These are phyloP conservation scores for Xestia c-nigrum DNA, from an alignment of 2,888 invertebrate species.

Conservation along the genomic window DNA sequence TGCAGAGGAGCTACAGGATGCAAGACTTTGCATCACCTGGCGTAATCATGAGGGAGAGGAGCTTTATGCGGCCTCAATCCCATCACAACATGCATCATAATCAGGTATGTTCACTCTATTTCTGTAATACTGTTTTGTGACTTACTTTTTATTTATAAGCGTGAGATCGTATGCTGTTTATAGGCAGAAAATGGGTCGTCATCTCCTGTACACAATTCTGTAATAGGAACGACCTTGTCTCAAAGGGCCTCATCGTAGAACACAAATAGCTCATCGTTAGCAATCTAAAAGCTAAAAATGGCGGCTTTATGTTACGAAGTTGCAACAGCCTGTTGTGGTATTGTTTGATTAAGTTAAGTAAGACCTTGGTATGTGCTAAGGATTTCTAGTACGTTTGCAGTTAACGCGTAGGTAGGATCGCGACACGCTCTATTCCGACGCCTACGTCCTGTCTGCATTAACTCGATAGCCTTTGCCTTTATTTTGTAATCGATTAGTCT, in stretches of 20 bases:
- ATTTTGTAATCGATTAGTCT: conserved; percentile 59
- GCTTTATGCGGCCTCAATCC: conserved; percentile 92
- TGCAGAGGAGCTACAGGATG: conserved; percentile 89
- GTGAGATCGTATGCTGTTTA: not conserved
- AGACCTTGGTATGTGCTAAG: conserved; percentile 62
- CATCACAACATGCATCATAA: conserved; percentile 90
- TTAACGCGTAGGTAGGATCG: conserved; percentile 66
- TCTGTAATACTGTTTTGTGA: not conserved
- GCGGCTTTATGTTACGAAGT: conserved; percentile 13
- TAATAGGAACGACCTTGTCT: conserved; percentile 53
- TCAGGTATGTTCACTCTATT: conserved; percentile 78
- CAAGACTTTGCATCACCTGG: conserved; percentile 90
- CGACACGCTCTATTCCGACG: conserved; percentile 52
- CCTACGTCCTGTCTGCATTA: conserved; percentile 62
- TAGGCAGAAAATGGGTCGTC: conserved; percentile 41
- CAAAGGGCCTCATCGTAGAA: conserved; percentile 40
- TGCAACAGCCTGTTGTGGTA: conserved; percentile 33
- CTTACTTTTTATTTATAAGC: conserved; percentile 29
- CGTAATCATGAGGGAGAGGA: conserved; percentile 92
- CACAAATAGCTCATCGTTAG: conserved; percentile 35
- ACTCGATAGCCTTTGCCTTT: conserved; percentile 61
- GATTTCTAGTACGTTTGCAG: conserved; percentile 64
- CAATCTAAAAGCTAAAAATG: conserved; percentile 1
- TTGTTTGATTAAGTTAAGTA: conserved; percentile 49
- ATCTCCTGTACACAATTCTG: conserved; percentile 24